Base-by-base conservation (phyloP, 2,888 invertebrate genomes). In the Ochropacha duplaris region DNA sequence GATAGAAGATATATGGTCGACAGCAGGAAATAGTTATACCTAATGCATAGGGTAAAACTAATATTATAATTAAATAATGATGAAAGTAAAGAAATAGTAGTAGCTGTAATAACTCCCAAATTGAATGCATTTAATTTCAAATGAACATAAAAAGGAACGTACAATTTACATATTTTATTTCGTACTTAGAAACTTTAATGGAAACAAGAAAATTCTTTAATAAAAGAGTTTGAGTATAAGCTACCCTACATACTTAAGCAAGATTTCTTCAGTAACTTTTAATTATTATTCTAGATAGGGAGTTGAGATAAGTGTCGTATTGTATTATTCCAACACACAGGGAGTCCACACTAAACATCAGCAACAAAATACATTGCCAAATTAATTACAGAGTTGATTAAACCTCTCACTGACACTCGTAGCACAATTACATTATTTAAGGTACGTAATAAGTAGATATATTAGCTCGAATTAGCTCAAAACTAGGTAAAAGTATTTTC, bases 331-430 rank as follows among this genome's bases (percentile, higher is more conserved):
- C 44, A 19, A 44, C 44, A 44, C 19, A 44, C 39, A 44, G 44
- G 44, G 44, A 16, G 9, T 44, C 1, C 9, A 44, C 44, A 9
- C 19, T 44, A 44, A 19, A 19, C 9, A 44, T 44, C 8, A 44
- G 19, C 44, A 4, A 19, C 9, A n/a, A 44, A 44, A 44, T 39
- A 24, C 22, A 31, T 31, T 22, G 54, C 52, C 52, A 58, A 65
- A 69, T 71, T 70, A 70, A 72, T 69, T 65, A 60, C 52, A 65
- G 56, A 61, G 60, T 64, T 66, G 69, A 71, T 74, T 69, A 74
- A 72, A 72, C 62, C 62, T 44, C 57, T 60, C 66, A 62, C 61
- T 62, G 66, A 66, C 70, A 69, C 61, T 49, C 56, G 65, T 57
- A 61, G 57, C 67, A 61, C 59, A 62, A 59, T 72, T 63, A 55